phyloP scores from a whole-genome alignment of 1,140 invertebrate genomes.

The Pteromalus puparum region DNA sequence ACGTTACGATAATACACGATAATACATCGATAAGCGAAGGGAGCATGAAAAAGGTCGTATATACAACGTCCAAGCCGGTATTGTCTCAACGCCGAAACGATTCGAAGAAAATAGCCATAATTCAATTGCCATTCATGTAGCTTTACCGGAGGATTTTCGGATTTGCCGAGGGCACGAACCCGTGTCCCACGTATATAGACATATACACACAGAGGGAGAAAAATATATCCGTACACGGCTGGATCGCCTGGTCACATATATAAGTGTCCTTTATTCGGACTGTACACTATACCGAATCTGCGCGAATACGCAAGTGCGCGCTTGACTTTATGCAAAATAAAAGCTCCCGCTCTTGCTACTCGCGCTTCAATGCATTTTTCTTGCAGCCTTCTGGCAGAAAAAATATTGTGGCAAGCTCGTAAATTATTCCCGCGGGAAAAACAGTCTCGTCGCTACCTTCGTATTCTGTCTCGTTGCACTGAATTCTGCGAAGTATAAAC shows the following conservation, averaged over 20 bases:
- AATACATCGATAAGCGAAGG: not conserved
- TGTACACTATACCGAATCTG: not conserved
- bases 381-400: not conserved
- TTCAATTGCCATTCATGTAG: constrained; percentile 1
- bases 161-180: not conserved
- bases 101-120: constrained; percentile 9
- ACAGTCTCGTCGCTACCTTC: not conserved
- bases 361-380: not conserved
- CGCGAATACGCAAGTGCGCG: not conserved
- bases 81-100: not conserved
- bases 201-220: not conserved
- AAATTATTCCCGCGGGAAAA: not conserved
- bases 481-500: not conserved
- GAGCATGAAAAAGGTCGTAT: not conserved
- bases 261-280: constrained; percentile 6
- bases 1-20: too few species aligned
- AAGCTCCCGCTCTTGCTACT: not conserved
- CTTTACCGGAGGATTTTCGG: not conserved
- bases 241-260: not conserved
- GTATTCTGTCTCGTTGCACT: not conserved
- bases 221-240: not conserved
- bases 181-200: too few species aligned
- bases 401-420: constrained; percentile 33
- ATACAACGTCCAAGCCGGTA: not conserved
- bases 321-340: constrained; percentile 18